Percentiles rank a stretch among this genome's conserved stretches.
Conservation (phyloP, 2,113 vertebrate species). For the Sinosuthora webbiana region DNA sequence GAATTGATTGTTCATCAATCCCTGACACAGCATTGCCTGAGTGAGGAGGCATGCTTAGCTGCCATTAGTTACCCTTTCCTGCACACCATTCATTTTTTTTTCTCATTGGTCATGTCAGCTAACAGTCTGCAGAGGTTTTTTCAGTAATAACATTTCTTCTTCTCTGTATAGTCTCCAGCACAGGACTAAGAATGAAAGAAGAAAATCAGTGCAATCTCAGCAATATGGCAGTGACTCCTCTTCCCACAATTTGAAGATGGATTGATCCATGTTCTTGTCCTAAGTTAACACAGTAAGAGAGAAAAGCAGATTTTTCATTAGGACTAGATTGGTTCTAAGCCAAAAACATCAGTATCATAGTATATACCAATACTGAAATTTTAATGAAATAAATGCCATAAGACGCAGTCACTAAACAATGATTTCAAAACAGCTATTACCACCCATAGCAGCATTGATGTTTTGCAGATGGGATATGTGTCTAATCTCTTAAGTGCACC, state of each 20-base stretch:
- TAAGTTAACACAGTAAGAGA: not conserved
- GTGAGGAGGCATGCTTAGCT: not conserved
- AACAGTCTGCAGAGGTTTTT: not conserved
- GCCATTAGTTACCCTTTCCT: not conserved
- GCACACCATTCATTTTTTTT: not conserved
- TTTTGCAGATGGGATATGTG: not conserved
- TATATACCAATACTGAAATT: not conserved
- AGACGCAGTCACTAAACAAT: not conserved
- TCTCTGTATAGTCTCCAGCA: not conserved
- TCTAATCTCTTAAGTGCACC: not conserved
- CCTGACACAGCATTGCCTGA: not conserved
- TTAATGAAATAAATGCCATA: not conserved
- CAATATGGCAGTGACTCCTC: not conserved
- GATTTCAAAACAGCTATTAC: not conserved
- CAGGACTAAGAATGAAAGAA: not conserved
- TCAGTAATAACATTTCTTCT: not conserved
- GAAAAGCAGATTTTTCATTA: not conserved
- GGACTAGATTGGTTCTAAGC: not conserved
- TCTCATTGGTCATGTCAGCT: not conserved
- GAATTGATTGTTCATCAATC: not conserved
- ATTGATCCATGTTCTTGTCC: not conserved
- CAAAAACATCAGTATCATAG: not conserved
- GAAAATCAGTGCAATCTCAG: not conserved
- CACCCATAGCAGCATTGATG: not conserved
- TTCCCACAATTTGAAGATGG: not conserved